Base-by-base conservation (phyloP, 2,113 vertebrate genomes). In the Aspidoscelis tigris region DNA sequence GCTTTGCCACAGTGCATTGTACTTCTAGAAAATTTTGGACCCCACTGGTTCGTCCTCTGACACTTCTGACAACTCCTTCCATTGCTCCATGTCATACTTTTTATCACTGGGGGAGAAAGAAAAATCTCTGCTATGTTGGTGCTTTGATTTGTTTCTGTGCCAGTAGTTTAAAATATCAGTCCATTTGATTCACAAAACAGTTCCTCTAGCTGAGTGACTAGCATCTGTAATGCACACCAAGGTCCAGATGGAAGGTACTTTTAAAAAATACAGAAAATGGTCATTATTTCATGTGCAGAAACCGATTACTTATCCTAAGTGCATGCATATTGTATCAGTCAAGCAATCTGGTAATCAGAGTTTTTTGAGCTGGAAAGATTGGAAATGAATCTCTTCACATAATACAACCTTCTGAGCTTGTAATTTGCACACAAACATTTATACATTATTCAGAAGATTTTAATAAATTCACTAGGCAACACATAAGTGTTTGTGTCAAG, bases 391-490 rank as follows among this genome's bases (percentile, higher is more conserved):
- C 61, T 91, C 73, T 84, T 93, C 89, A 80, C 72, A 88, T 69
- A 84, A 90, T 84, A 8, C 53, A 87, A 83, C 39, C 66, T 90
- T 79, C 72, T 0, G 1, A 85, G 85, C 72, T 78, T 84, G 53
- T 84, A 89, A 84, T 20, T 82, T 87, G 80, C 88, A 70, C 79
- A 75, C 39, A 90, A 90, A 88, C 72, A 88, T 80, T 86, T 81
- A 89, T 90, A 55, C 66, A 92, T 92, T 91, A 92, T 91, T 92
- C 90, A 94, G 61, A 75, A 14, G 6, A 55, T 88, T 87, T 92
- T 77, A 90, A 89, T 84, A 89, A 90, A 89, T 87, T 90, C 87
- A 7, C 87, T 90, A 89, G 78, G 75, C 80, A 92, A 88, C 86
- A 81, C 58, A 66, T 80, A 88, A 89, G 44, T 82, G 77, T 83